A percentile compares a stretch with the other conserved stretches of the same genome.
Conservation (phyloP, 2,888 invertebrate species). For the Polymixis flavicincta region DNA sequence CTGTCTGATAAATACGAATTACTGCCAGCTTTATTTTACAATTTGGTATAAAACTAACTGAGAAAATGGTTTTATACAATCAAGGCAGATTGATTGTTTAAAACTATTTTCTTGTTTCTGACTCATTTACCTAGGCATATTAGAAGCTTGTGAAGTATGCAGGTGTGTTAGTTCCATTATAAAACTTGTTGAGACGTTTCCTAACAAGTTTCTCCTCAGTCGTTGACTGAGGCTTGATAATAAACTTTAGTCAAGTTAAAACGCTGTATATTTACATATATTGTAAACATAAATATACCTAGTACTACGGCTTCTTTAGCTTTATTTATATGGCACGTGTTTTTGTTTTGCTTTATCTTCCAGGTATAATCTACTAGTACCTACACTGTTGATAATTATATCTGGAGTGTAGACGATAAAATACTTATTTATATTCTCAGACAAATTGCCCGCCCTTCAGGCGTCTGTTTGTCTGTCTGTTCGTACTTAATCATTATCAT, state of each 20-base stretch:
- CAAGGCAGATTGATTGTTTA: neutral
- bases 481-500: conserved; percentile 48
- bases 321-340: conserved; percentile 32
- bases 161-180: conserved; percentile 24
- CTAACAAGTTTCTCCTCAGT: too few species aligned
- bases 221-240: conserved; percentile 12
- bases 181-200: conserved; percentile 26
- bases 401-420: conserved; percentile 18
- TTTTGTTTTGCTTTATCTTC: conserved; percentile 37
- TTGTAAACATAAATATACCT: neutral
- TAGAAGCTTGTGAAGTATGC: conserved; percentile 6
- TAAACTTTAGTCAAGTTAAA: conserved; percentile 21
- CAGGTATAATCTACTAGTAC: conserved; percentile 21
- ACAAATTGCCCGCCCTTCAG: conserved; percentile 44
- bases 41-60: conserved; percentile 3
- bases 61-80: neutral
- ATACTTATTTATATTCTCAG: conserved; percentile 33
- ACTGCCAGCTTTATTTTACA: conserved; percentile 2
- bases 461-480: conserved; percentile 60
- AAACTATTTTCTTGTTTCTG: conserved; percentile 11
- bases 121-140: conserved; percentile 30
- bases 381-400: conserved; percentile 42
- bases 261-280: conserved; percentile 9
- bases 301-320: neutral
- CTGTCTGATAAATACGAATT: neutral